Percentiles rank a stretch among this genome's conserved stretches.
phyloP scores from a whole-genome alignment of 2,888 invertebrate genomes.

The Dynastes hyllus region DNA sequence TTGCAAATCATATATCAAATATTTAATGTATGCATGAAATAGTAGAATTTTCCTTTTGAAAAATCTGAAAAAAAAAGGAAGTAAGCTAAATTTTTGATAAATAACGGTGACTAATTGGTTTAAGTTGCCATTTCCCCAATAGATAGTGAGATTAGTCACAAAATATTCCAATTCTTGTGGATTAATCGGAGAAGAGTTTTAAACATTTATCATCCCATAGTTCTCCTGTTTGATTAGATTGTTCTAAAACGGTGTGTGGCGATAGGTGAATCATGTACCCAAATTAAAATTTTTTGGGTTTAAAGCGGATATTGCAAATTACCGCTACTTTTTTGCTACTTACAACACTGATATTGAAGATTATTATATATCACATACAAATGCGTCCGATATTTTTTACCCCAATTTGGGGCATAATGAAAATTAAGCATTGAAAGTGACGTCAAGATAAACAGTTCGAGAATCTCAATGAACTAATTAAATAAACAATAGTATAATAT shows the following conservation, averaged over 20 bases:
- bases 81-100: too few species aligned
- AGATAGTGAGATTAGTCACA: too few species aligned
- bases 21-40: not conserved
- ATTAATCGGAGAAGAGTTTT: too few species aligned
- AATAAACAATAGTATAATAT: not conserved
- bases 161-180: too few species aligned
- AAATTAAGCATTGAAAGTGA: conserved; percentile 17
- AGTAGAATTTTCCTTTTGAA: not conserved
- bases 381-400: not conserved
- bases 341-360: not conserved
- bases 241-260: not conserved
- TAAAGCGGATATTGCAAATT: conserved; percentile 29
- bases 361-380: conserved; percentile 5
- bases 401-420: too few species aligned
- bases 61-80: not conserved
- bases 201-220: too few species aligned
- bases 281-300: too few species aligned
- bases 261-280: conserved; percentile 11
- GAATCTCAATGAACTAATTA: conserved; percentile 16
- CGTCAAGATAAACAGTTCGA: not conserved
- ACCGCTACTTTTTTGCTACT: not conserved
- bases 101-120: too few species aligned
- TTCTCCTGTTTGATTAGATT: not conserved
- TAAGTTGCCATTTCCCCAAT: too few species aligned
- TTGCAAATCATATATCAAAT: conserved; percentile 9